Evolutionary conservation across 2,888 invertebrate genomes (phyloP), one percentile per base, ranked within the genome.

Genomic region (Sturmia bella): DNA sequence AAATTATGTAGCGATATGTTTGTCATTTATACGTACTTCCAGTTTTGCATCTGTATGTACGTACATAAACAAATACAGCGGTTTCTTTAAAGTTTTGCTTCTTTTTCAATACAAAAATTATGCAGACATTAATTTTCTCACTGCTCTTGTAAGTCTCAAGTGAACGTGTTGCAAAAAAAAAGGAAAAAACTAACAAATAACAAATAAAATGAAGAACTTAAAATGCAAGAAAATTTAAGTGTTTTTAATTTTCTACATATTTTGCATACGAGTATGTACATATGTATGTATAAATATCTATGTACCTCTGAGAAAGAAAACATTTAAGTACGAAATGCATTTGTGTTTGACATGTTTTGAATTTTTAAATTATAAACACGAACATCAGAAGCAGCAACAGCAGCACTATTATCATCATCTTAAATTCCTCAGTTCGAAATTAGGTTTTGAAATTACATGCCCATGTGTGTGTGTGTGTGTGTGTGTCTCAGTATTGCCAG

Each of bases 271-370:
- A 27, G 27, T 32, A 32, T 9, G 9, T 32, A 32, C 7, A 32
- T 32, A 32, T 9, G 9, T 32, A 32, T 27, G 6, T 27, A 27
- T 27, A 6, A 57, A 12, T 70, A 5, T 61, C 39, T 41, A 48
- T 48, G n/a, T 21, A 54, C n/a, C n/a, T n/a, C n/a, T 48, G 12
- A 37, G 48, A 15, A 52, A 24, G 48, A 41, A 12, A 66, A 37
- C 39, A 27, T 41, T 19, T 54, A 54, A 64, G 41, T 75, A 73
- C 61, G 73, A 57, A 43, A 39, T 66, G 57, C 43, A 43, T 73
- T 73, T 76, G 68, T 61, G 48, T 76, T 41, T 63, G 81, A 77
- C 74, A 82, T 79, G 74, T 61, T 74, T 70, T 82, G 64, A 82
- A 72, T 70, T 64, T 73, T 69, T 63, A 69, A 63, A 70, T 69